Conservation (phyloP, 2,888 invertebrate genomes). For the Peribatodes rhomboidaria region DNA sequence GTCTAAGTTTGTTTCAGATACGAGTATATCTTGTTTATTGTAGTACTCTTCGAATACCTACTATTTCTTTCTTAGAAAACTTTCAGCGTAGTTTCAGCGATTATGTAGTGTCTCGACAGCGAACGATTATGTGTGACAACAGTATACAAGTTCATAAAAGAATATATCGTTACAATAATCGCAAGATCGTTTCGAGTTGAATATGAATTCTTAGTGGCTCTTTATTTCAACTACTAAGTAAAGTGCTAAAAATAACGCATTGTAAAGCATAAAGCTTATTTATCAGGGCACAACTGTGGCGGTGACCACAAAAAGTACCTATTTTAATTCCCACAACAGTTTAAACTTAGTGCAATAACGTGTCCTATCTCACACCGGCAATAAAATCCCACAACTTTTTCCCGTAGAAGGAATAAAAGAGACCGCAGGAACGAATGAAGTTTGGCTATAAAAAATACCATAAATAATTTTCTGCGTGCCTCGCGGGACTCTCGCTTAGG, state of each 20-base stretch:
- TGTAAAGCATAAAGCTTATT: conserved; percentile 9
- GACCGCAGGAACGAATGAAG: conserved; percentile 85
- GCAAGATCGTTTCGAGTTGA: conserved; percentile 32
- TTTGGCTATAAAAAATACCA: conserved; percentile 84
- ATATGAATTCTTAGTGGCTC: conserved; percentile 38
- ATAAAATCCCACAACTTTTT: conserved; percentile 84
- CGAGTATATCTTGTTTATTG: conserved; percentile 27
- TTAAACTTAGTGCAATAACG: conserved; percentile 84
- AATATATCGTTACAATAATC: conserved; percentile 40
- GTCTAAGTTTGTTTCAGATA: background rate
- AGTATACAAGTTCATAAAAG: conserved; percentile 43
- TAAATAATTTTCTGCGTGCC: conserved; percentile 82
- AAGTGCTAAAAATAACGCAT: conserved; percentile 25
- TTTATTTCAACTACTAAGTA: conserved; percentile 13
- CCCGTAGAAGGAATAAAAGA: conserved; percentile 83
- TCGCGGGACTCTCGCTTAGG: conserved; percentile 60
- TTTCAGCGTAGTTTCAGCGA: conserved; percentile 27
- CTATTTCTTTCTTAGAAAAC: conserved; percentile 24
- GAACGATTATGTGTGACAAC: conserved; percentile 40
- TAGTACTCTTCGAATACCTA: conserved; percentile 21
- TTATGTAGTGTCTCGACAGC: conserved; percentile 29
- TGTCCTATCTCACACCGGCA: conserved; percentile 84
- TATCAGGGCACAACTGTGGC: conserved; percentile 55
- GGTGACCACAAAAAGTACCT: conserved; percentile 75
- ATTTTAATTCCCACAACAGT: conserved; percentile 77